Percentiles rank a stretch among this genome's conserved stretches.
phyloP scores from a whole-genome alignment of 2,113 vertebrate genomes.

The Scopus umbretta region DNA sequence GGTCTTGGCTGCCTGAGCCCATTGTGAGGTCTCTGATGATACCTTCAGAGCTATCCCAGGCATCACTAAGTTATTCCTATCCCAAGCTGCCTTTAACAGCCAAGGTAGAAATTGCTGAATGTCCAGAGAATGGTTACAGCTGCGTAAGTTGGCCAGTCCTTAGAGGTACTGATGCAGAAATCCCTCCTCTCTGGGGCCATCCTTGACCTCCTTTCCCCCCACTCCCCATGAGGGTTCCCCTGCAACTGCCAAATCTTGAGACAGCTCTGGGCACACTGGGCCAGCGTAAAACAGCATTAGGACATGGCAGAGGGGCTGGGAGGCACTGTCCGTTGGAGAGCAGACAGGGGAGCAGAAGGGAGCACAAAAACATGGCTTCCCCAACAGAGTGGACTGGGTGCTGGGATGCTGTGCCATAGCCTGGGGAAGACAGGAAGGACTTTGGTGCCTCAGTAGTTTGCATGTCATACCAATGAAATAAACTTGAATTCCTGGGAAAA shows the following conservation, averaged over 20 bases:
- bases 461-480: neutral
- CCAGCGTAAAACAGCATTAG: rapidly evolving
- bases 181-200: neutral
- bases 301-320: neutral
- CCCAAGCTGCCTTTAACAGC: neutral
- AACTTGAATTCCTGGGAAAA: neutral
- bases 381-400: neutral
- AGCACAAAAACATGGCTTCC: neutral
- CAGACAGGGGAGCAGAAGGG: neutral
- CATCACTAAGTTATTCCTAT: neutral
- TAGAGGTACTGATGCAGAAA: neutral
- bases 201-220: neutral
- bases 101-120: neutral
- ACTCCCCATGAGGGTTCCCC: neutral
- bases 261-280: neutral
- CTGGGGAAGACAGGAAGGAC: neutral
- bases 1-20: neutral
- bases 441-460: neutral
- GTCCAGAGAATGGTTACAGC: neutral
- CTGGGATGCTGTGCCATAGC: neutral
- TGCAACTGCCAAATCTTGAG: neutral
- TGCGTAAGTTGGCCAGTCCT: neutral
- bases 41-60: neutral
- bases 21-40: neutral
- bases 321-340: neutral